Evolutionary conservation across 2,888 invertebrate species (phyloP), one percentile per base, ranked within the genome.

Genomic region (Melieria omissa): DNA sequence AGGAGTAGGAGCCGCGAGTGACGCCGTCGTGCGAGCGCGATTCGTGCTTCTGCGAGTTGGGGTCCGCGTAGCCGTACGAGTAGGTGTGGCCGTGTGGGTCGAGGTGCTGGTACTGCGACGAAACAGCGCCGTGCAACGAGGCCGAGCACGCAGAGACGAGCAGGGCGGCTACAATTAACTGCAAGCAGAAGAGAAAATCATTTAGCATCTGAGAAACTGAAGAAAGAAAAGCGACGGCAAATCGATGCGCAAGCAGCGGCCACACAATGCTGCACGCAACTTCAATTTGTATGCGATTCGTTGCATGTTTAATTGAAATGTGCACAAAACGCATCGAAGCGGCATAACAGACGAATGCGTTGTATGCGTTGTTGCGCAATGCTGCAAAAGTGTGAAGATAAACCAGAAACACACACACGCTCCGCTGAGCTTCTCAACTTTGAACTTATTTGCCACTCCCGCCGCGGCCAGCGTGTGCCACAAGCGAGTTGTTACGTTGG

Each of bases 1-100:
- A 93, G 54, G 91, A 91, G 82, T 92, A 93, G 58, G 90, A 90
- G 63, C 92, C 92, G 72, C 89, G 88, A 5, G 90, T 91, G 14
- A 90, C 88, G 12, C 92, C 92, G 80, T 91, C 90, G 71, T 89
- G 86, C 5, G 89, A 87, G 72, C 90, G 89, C 0, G 89, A 87
- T 84, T 92, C 92, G 44, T 89, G 88, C 82, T 92, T 92, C 75
- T 91, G 88, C 77, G 91, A 90, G 65, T 90, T 89, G 70, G 91
- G 91, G 76, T 90, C 91, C 12, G 89, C 86, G 83, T 92, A 92
- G 44, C 91, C 92, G 81, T 91, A 91, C 65, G 89, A 88, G 83
- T 91, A 91, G 75, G 82, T 81, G 79, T 90, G 90, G 41, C 91
- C 90, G 71, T 89, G 86, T 54, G 88, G 89, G 82, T 92, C 90